These are phyloP conservation scores for Arremon brunneinucha DNA, from an alignment of 2,797 vertebrate genomes.

Conservation along the genomic window DNA sequence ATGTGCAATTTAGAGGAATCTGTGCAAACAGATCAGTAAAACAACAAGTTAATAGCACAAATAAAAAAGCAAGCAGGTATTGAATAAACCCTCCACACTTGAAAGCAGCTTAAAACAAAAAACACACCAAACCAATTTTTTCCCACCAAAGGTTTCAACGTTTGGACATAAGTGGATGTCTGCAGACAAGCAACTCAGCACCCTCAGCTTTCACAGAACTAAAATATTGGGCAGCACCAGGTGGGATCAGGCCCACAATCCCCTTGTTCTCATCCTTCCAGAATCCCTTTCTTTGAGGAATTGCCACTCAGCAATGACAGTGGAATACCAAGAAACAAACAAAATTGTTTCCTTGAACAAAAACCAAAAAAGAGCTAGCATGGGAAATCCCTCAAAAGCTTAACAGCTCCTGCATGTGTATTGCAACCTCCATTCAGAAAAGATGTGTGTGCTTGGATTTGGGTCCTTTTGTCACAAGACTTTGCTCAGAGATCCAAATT, in stretches of 20 bases:
- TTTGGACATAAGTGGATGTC: background rate
- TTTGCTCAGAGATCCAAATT: background rate
- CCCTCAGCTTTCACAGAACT: background rate
- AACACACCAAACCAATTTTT: background rate
- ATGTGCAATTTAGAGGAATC: background rate
- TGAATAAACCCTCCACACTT: background rate
- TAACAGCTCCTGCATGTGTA: background rate
- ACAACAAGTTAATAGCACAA: background rate
- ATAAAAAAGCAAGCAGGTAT: background rate
- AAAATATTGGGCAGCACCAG: background rate
- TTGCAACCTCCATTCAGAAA: background rate
- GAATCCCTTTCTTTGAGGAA: background rate
- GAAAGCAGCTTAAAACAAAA: background rate
- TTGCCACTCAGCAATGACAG: background rate
- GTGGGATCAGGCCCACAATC: background rate
- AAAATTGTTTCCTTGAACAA: background rate
- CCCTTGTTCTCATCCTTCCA: background rate
- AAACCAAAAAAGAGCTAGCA: background rate
- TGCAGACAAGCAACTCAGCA: background rate
- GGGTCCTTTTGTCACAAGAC: background rate
- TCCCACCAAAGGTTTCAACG: background rate
- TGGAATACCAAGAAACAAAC: background rate
- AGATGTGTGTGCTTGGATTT: background rate
- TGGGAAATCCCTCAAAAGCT: background rate
- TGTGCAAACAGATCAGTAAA: slow-evolving; percentile 25